Percentiles rank a stretch among this genome's conserved stretches.
phyloP scores from a whole-genome alignment of 2,797 vertebrate genomes.

The Pseudochaenichthys georgianus region DNA sequence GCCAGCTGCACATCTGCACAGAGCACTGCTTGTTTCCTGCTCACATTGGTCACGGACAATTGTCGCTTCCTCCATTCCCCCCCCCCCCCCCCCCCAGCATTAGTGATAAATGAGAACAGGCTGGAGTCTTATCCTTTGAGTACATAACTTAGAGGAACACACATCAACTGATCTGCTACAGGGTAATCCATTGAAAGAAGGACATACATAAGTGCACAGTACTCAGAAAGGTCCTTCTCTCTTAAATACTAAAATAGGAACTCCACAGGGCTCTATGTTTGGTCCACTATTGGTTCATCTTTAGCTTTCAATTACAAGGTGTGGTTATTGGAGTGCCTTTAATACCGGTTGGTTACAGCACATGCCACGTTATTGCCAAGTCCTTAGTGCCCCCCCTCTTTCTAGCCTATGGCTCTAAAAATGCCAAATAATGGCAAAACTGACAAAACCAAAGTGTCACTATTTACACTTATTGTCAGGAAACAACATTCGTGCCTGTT shows the following conservation, averaged over 20 bases:
- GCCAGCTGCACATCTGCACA: slow-evolving; percentile 75
- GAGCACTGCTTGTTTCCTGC: slow-evolving; percentile 61
- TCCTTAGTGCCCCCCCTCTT: too few relatives aligned
- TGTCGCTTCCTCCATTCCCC: slow-evolving; percentile 39
- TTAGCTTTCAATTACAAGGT: slow-evolving; percentile 9
- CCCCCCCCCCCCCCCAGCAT: slow-evolving; percentile 42
- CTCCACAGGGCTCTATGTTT: slow-evolving; percentile 9
- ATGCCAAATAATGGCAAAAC: too few relatives aligned
- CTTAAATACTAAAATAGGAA: slow-evolving; percentile 10
- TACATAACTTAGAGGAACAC: slow-evolving; percentile 42
- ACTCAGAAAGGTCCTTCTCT: not conserved
- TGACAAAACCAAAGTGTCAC: too few relatives aligned
- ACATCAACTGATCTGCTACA: slow-evolving; percentile 22
- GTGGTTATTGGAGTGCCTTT: not conserved
- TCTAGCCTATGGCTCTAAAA: too few relatives aligned
- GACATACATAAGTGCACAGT: slow-evolving; percentile 6
- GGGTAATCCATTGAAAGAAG: not conserved
- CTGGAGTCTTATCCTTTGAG: slow-evolving; percentile 64
- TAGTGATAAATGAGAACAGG: slow-evolving; percentile 71
- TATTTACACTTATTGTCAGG: too few relatives aligned
- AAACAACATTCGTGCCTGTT: too few relatives aligned
- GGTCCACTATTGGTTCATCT: not conserved
- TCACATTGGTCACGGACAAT: slow-evolving; percentile 66
- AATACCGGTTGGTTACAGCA: too few relatives aligned
- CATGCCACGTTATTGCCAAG: too few relatives aligned